Evolutionary conservation across 2,888 invertebrate genomes (phyloP), one percentile per base, ranked within the genome.

Genomic region (Eucera pruinosa): DNA sequence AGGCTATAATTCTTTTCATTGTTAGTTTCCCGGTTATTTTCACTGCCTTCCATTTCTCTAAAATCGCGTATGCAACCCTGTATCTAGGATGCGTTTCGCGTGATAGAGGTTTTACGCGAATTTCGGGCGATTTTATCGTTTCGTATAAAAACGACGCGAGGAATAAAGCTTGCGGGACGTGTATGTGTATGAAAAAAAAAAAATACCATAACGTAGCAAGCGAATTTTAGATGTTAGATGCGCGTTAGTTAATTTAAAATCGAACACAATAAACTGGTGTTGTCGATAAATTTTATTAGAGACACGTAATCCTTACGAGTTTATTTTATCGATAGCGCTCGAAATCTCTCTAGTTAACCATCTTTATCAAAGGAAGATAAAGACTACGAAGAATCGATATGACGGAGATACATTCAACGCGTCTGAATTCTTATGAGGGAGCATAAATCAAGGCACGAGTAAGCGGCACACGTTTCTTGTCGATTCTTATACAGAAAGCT

Each of bases 401-500:
- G 79, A 85, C 75, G 54, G 52, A 54, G 79, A 83, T 57, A 50
- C 71, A 78, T 73, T 73, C 71, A n/a, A 11, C 30, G 47, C 23
- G 73, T 69, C 69, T 57, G 60, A 45, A 57, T 66, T 60, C 74
- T 82, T 80, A 82, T 66, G 71, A 67, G 69, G 55, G 7, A 15
- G 45, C 57, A 73, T 84, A 80, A 84, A 84, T 84, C 78, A 78
- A 58, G 30, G 41, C 18, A 36, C 67, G 45, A 30, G 71, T 71
- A 76, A 76, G 67, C 78, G 61, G 60, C 65, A 61, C 78, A 68
- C 76, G 78, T 72, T 75, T 61, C 78, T 68, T 67, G 78, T 70
- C 78, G 77, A 82, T 82, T 84, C 80, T 75, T 77, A 77, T 84
- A 67, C 64, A 58, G 54, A 60, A 67, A 84, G 62, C 71, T 47